Percentiles rank a stretch among this genome's conserved stretches.
Evolutionary conservation across 64 coral and sea anemone species (phyloP).

Genomic region (Montipora capricornis): DNA sequence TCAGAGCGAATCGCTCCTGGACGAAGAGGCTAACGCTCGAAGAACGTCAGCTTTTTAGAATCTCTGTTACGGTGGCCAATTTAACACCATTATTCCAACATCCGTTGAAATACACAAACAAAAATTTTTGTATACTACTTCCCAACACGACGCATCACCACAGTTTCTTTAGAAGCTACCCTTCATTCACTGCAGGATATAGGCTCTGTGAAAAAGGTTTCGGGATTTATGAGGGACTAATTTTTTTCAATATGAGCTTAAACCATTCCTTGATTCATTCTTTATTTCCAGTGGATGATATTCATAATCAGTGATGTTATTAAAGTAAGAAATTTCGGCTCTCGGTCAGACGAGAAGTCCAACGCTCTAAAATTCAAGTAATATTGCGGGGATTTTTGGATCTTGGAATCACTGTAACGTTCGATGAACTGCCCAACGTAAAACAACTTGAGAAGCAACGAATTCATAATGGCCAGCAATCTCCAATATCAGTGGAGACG

Average conservation of each 20-base stretch:
- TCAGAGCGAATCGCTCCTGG: no score
- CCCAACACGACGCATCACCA: no score
- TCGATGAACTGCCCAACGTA: constrained; percentile 96
- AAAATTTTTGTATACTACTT: no score
- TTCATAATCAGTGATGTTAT: constrained; percentile 82
- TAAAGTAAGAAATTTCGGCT: constrained; percentile 79
- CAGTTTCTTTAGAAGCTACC: no score
- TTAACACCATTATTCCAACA: no score
- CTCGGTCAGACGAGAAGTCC: constrained; percentile 74
- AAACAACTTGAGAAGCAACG: constrained; percentile 86
- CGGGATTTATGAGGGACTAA: background rate
- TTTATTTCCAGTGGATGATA: constrained; percentile 71
- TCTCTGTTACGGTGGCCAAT: no score
- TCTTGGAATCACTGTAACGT: constrained; percentile 95
- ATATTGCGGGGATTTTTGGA: constrained; percentile 89
- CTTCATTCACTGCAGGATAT: no score
- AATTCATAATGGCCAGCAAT: constrained; percentile 91
- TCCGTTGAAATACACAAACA: no score
- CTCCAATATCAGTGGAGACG: constrained; percentile 74
- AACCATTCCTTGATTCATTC: constrained; percentile 57
- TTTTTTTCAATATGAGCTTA: background rate
- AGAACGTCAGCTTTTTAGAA: no score
- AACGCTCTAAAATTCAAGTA: constrained; percentile 78
- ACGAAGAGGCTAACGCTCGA: no score
- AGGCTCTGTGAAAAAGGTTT: no score